Percentiles rank a stretch among this genome's conserved stretches.
These are phyloP conservation scores for Drosophila insularis DNA, from an alignment of 1,140 invertebrate genomes.

Conservation along the genomic window DNA sequence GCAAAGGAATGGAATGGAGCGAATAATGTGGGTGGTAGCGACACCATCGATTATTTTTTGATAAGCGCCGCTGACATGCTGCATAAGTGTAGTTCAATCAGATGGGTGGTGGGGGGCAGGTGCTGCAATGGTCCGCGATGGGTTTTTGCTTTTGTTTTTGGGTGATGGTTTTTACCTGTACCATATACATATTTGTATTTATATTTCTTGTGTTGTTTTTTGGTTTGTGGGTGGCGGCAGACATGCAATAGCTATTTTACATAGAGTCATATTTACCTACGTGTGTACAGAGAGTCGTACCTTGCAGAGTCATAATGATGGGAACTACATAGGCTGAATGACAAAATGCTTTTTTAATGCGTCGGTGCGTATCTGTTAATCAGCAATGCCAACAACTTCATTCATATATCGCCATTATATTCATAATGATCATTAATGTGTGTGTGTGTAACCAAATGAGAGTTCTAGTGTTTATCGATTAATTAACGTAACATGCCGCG, in stretches of 20 bases:
- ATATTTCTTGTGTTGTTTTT: neutral
- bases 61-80: constrained; percentile 65
- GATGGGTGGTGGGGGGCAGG: neutral
- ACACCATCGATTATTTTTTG: constrained; percentile 69
- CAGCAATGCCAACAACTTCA: constrained; percentile 61
- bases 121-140: neutral
- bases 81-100: constrained; percentile 48
- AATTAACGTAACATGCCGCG: constrained; percentile 74
- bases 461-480: constrained; percentile 61
- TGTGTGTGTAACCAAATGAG: neutral
- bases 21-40: neutral
- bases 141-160: neutral
- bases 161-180: neutral
- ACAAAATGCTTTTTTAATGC: constrained; percentile 60
- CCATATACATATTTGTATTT: neutral
- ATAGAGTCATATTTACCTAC: neutral
- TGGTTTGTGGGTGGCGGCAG: constrained; percentile 20
- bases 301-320: constrained; percentile 48
- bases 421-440: constrained; percentile 47
- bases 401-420: constrained; percentile 29
- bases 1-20: too few relatives aligned
- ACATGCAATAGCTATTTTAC: constrained; percentile 9
- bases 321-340: constrained; percentile 43
- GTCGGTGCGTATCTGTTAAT: constrained; percentile 46
- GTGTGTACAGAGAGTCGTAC: neutral